Evolutionary conservation across 2,888 invertebrate species (phyloP).

Genomic region (Achlya flavicornis): DNA sequence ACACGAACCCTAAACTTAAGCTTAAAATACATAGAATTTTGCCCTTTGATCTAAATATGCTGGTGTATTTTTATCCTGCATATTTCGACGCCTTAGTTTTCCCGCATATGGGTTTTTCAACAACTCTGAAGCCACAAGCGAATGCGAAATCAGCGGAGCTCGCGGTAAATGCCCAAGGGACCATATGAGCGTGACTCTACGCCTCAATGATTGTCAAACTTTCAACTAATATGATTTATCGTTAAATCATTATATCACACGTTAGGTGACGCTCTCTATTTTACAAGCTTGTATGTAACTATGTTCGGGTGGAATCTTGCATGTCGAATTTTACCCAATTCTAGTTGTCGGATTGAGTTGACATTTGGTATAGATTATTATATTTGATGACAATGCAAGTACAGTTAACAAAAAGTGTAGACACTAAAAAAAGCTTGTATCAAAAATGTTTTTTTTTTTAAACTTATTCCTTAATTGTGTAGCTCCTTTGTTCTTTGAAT

Average conservation of each 20-base stretch:
- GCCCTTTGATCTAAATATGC: conserved; percentile 8
- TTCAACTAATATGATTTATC: conserved; percentile 10
- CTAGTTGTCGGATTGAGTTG: too few relatives aligned
- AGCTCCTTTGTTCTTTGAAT: too few relatives aligned
- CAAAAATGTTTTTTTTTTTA: too few relatives aligned
- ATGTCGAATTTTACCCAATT: too few relatives aligned
- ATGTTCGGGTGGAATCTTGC: too few relatives aligned
- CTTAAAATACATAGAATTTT: neutral
- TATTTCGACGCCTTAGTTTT: conserved; percentile 22
- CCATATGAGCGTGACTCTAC: conserved; percentile 18
- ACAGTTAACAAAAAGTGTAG: too few relatives aligned
- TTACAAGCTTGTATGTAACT: too few relatives aligned
- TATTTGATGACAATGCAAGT: too few relatives aligned
- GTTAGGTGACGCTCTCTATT: neutral
- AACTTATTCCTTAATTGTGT: too few relatives aligned
- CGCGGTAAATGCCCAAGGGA: conserved; percentile 31
- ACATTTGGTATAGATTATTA: too few relatives aligned
- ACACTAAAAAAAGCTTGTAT: too few relatives aligned
- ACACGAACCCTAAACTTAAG: neutral
- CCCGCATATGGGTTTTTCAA: conserved; percentile 29
- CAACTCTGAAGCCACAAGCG: conserved; percentile 28
- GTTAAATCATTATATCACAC: neutral
- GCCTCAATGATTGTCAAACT: conserved; percentile 3
- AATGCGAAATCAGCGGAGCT: conserved; percentile 45
- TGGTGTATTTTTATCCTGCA: conserved; percentile 3